Evolutionary conservation across 2,797 vertebrate species (phyloP), one percentile per base, ranked within the genome.

Genomic region (Premnoplex brunnescens): DNA sequence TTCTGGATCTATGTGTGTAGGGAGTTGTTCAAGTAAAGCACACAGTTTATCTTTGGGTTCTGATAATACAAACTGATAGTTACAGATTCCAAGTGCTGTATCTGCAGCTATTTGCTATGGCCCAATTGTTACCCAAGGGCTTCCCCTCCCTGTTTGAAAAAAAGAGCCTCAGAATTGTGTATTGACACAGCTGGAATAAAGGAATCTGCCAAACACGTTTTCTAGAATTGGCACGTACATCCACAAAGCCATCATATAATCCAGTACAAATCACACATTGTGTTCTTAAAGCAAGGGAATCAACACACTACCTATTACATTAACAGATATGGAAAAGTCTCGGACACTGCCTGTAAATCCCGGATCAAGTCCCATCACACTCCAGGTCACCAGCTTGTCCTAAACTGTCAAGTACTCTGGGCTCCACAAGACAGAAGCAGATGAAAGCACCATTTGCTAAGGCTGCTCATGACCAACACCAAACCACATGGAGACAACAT

Each of bases 161-260:
- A 88, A 77, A 80, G 44, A 30, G 56, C 54, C 79, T 95, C 48
- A 74, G 82, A 81, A 86, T 71, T 76, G 41, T 91, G 77, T 92
- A 96, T 96, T 94, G 93, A 96, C 96, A 95, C 94, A 96, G 91
- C 94, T 96, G 95, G 92, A 96, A 93, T 7, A 4, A 30, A 88
- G 46, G 51, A 90, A 95, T 73, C 88, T 85, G 93, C 96, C 91
- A 93, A 95, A 93, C 79, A 95, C 32, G 19, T 95, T 96, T 86
- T 87, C 74, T 87, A 87, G 83, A 93, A 85, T 41, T 89, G 91
- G 85, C 94, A 85, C 0, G 2, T 48, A 76, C 52, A 82, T 88
- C 28, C 67, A 85, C 34, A 93, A 91, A 80, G 67, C 55, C 83
- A 85, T 90, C 88, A 52, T 24, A 88, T 3, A 90, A 90, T 86